Base-by-base conservation (phyloP, 2,888 invertebrate species). In the Iphiclides podalirius region DNA sequence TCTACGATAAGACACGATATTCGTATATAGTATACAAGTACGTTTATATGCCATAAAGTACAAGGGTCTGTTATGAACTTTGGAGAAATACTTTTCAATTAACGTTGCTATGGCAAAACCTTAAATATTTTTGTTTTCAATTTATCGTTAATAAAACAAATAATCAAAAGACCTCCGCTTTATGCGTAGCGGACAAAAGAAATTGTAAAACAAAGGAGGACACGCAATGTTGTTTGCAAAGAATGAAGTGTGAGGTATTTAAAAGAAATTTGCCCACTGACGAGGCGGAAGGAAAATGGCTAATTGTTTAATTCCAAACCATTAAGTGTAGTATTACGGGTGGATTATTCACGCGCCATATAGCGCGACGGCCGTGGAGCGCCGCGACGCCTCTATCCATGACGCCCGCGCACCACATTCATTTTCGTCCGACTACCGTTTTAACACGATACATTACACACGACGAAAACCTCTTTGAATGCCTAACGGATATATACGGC, bases 241-340 rank as follows among this genome's bases (percentile, higher is more conserved):
- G 12, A 23, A 12, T 34, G 17, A 4, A 31, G 26, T 14, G 11
- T 8, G 16, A 28, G 4, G 20, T 20, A 14, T 38, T 49, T 9
- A 26, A 42, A 33, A 42, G 13, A 16, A 31, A 31, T 33, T 37
- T 2, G 70, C 75, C 77, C 77, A 79, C 76, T 78, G 81, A 73
- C 79, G 79, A 79, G 71, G 80, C 79, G 79, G 75, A 86, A 83
- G 82, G 78, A 85, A 86, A 84, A 81, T 79, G 84, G 83, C 80
- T 85, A 85, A 85, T 88, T 86, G 83, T 84, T 86, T 80, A 85
- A 84, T 85, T 87, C 86, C 86, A 74, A 79, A 66, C 83, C 85
- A 88, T 87, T 86, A 83, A 79, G 68, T 79, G 70, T 75, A 79
- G 82, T 86, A 86, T 85, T 86, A 85, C 75, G 79, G 78, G 70